Percentiles rank a stretch among this genome's conserved stretches.
These are phyloP conservation scores for Drosophila nigrodunni DNA, from an alignment of 1,140 invertebrate species.

Conservation along the genomic window DNA sequence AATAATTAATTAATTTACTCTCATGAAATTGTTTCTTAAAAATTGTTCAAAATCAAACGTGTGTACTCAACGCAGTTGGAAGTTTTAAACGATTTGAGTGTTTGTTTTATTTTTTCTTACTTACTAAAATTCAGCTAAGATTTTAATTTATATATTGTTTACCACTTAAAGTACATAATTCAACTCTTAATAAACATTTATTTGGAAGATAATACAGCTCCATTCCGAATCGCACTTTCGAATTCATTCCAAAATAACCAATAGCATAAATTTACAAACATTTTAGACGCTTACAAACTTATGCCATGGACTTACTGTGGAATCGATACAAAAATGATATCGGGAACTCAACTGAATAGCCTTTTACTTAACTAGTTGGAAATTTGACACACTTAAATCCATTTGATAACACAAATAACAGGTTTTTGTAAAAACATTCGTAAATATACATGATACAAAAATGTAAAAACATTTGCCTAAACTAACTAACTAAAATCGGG, in stretches of 20 bases:
- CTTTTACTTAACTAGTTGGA: not conserved
- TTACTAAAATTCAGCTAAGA: conserved; percentile 70
- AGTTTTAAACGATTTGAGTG: conserved; percentile 33
- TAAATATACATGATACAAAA: conserved; percentile 24
- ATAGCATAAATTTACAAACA: not conserved
- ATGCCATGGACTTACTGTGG: not conserved
- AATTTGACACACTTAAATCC: not conserved
- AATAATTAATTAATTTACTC: conserved; percentile 27
- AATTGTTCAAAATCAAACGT: conserved; percentile 40
- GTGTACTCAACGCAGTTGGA: conserved; percentile 25
- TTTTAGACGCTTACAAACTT: not conserved
- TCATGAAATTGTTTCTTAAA: conserved; percentile 48
- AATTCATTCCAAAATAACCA: not conserved
- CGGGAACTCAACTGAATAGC: not conserved
- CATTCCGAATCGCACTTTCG: not conserved
- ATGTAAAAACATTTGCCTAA: conserved; percentile 49
- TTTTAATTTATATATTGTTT: conserved; percentile 34
- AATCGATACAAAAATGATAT: not conserved
- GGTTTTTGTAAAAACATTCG: conserved; percentile 20
- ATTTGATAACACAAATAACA: conserved; percentile 29
- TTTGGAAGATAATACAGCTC: conserved; percentile 22
- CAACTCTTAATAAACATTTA: conserved; percentile 48
- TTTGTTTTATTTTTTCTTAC: conserved; percentile 43
- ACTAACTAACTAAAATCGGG: conserved; percentile 58
- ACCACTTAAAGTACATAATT: conserved; percentile 35